These are phyloP conservation scores for Stegostoma tigrinum DNA, from an alignment of 2,113 vertebrate species.

Conservation along the genomic window DNA sequence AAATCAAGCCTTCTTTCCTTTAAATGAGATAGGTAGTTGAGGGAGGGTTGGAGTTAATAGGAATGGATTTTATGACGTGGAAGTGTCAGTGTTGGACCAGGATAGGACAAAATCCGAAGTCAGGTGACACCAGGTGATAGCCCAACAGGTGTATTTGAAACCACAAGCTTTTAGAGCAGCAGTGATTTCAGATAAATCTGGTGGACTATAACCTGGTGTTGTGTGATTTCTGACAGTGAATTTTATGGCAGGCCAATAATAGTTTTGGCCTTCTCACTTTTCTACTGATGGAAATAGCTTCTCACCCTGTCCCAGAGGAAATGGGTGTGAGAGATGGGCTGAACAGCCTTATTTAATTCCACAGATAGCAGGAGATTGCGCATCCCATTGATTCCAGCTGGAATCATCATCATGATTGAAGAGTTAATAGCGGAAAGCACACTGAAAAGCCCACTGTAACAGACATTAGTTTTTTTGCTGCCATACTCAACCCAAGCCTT, in stretches of 20 bases:
- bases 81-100: too few relatives aligned
- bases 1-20: not conserved
- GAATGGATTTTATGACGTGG: not conserved
- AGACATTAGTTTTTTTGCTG: not conserved
- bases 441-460: not conserved
- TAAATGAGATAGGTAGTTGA: not conserved
- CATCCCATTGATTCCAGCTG: not conserved
- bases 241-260: not conserved
- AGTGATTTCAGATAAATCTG: too few relatives aligned
- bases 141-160: too few relatives aligned
- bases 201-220: too few relatives aligned
- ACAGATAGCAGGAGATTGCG: not conserved
- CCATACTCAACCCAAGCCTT: not conserved
- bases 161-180: too few relatives aligned
- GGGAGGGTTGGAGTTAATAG: not conserved
- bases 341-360: not conserved
- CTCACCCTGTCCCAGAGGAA: not conserved
- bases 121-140: too few relatives aligned
- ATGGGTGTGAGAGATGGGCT: not conserved
- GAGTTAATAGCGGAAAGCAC: not conserved
- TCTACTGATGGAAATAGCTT: not conserved
- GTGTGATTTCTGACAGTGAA: not conserved
- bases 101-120: too few relatives aligned
- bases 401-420: not conserved
- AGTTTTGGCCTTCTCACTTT: too few relatives aligned